A percentile compares a stretch with the other conserved stretches of the same genome.
Conservation (phyloP, 2,797 vertebrate species). For the Microctenopoma stevenorrisi region DNA sequence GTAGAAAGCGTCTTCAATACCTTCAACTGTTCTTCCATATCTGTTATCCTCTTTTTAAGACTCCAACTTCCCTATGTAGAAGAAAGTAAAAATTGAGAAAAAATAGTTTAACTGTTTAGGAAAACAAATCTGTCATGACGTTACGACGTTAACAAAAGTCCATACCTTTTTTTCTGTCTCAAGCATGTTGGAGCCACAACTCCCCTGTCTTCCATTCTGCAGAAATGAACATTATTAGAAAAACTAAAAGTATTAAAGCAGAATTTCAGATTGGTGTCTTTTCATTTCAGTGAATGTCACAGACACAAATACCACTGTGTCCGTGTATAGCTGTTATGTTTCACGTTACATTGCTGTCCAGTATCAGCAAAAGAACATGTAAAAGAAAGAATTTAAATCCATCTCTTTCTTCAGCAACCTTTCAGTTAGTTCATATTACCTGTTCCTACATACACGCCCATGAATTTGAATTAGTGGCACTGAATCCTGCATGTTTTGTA, state of each 20-base stretch:
- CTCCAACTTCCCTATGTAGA: constrained; percentile 86
- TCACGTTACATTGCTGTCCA: no score
- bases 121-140: background rate
- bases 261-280: background rate
- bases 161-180: constrained; percentile 91
- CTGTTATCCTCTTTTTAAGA: constrained; percentile 91
- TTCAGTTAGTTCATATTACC: background rate
- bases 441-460: background rate
- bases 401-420: no score
- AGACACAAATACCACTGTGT: background rate
- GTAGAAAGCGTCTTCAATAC: constrained; percentile 71
- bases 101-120: background rate
- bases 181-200: constrained; percentile 84
- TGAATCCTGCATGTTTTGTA: background rate
- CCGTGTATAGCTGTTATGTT: no score
- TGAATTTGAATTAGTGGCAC: background rate
- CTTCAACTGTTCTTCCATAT: constrained; percentile 96
- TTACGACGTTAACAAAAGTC: background rate
- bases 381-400: no score
- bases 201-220: constrained; percentile 49
- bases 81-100: constrained; percentile 8
- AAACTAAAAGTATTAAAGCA: constrained; percentile 7
- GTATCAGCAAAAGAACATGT: background rate
- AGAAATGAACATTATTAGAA: constrained; percentile 25
- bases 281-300: constrained; percentile 1